A percentile compares a stretch with the other conserved stretches of the same genome.
phyloP scores from a whole-genome alignment of 2,888 invertebrate genomes.

The Pimpla rufipes region DNA sequence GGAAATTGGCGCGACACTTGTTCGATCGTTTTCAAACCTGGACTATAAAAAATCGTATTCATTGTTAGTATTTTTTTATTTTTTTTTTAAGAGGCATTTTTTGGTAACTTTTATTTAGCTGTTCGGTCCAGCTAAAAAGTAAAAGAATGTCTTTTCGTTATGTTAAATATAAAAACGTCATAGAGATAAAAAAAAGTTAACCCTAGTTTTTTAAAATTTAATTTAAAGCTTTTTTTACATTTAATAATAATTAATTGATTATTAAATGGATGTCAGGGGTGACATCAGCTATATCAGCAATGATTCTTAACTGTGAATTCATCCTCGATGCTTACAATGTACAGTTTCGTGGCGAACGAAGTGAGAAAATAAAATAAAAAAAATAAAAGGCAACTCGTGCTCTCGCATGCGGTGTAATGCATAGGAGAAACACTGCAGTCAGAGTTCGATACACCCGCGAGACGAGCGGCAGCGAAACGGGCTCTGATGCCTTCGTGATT shows the following conservation, averaged over 20 bases:
- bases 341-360: conserved; percentile 3
- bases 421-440: conserved; percentile 52
- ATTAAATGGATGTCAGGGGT: not conserved
- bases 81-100: too few species aligned
- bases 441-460: conserved; percentile 62
- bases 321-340: conserved; percentile 4
- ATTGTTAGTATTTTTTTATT: too few species aligned
- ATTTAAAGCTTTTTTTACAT: too few species aligned
- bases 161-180: too few species aligned
- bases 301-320: not conserved
- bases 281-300: not conserved
- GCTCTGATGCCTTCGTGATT: conserved; percentile 53
- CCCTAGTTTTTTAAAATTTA: too few species aligned
- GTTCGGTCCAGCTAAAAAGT: too few species aligned
- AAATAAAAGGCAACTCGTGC: conserved; percentile 37
- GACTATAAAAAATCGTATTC: not conserved
- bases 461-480: conserved; percentile 5
- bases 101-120: too few species aligned
- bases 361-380: not conserved
- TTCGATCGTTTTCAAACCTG: not conserved
- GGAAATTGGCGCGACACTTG: conserved; percentile 26
- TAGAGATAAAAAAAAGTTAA: too few species aligned
- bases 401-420: conserved; percentile 31
- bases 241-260: too few species aligned
- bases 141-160: too few species aligned